Evolutionary conservation across 2,888 invertebrate species (phyloP).

Genomic region (Netelia inedita): DNA sequence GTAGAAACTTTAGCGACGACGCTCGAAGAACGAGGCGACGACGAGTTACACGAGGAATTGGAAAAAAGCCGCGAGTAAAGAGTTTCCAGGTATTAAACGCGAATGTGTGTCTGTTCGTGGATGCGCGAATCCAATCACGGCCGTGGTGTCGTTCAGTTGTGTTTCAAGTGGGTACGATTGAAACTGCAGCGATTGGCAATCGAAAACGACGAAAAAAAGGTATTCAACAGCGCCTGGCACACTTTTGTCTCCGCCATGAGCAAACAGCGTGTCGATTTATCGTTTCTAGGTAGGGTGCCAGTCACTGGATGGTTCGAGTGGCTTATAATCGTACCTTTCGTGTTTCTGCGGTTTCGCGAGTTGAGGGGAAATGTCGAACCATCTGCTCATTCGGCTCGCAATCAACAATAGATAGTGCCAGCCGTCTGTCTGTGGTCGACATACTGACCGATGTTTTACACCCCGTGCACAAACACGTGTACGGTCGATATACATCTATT

Average conservation of each 20-base stretch:
- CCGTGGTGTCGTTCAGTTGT: neutral
- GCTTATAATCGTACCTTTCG: neutral
- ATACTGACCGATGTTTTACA: constrained; percentile 52
- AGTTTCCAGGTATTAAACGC: constrained; percentile 1
- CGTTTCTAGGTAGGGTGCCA: neutral
- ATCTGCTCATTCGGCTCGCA: constrained; percentile 32
- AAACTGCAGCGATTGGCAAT: neutral
- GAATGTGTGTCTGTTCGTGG: constrained; percentile 5
- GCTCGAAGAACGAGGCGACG: constrained; percentile 1
- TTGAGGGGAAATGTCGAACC: constrained; percentile 31
- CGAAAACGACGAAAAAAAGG: neutral
- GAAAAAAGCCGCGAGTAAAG: constrained; percentile 37
- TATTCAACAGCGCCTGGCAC: neutral
- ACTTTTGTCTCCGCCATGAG: neutral
- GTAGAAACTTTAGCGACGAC: constrained; percentile 52
- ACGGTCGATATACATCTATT: neutral
- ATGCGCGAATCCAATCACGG: neutral
- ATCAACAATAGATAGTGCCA: constrained; percentile 10
- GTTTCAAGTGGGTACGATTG: neutral
- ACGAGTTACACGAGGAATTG: constrained; percentile 52
- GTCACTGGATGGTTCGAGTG: neutral
- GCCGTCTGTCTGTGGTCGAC: constrained; percentile 50
- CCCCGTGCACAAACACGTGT: neutral
- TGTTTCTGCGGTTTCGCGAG: neutral
- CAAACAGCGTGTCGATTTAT: neutral